A percentile compares a stretch with the other conserved stretches of the same genome.
Conservation (phyloP, 2,797 vertebrate species). For the Melanotaenia parkinsoni region DNA sequence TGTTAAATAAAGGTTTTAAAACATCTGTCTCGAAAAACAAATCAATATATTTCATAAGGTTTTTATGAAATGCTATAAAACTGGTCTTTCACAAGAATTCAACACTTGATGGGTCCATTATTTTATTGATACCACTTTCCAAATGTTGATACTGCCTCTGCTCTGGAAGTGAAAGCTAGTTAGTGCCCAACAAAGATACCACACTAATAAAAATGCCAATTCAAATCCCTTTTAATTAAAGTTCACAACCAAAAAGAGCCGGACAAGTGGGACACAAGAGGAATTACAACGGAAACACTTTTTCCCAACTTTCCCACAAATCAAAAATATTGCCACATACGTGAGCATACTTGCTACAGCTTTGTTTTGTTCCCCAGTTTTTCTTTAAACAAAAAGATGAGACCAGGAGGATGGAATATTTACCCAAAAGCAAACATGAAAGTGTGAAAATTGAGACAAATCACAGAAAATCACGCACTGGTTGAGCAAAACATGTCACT, state of each 20-base stretch:
- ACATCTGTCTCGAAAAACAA: not conserved
- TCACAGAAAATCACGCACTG: conserved; percentile 22
- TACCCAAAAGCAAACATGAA: conserved; percentile 27
- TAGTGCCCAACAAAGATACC: not conserved
- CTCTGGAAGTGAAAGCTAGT: no score
- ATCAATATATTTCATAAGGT: not conserved
- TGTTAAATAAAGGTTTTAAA: not conserved
- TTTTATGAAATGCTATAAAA: no score
- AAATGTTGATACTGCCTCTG: no score
- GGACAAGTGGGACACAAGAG: not conserved
- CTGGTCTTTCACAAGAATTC: not conserved
- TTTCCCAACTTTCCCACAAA: conserved; percentile 13
- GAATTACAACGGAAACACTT: conserved; percentile 7
- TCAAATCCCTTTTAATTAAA: not conserved
- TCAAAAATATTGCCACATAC: conserved; percentile 18
- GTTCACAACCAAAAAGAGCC: not conserved
- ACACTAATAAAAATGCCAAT: not conserved
- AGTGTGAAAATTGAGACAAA: conserved; percentile 53
- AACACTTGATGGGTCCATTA: not conserved
- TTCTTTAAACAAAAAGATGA: conserved; percentile 25
- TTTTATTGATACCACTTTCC: not conserved
- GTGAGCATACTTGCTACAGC: conserved; percentile 26
- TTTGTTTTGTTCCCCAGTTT: conserved; percentile 37
- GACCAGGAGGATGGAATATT: conserved; percentile 23
- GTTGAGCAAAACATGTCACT: conserved; percentile 33